Evolutionary conservation across 2,888 invertebrate species (phyloP), one percentile per base, ranked within the genome.

Genomic region (Agrochola macilenta): DNA sequence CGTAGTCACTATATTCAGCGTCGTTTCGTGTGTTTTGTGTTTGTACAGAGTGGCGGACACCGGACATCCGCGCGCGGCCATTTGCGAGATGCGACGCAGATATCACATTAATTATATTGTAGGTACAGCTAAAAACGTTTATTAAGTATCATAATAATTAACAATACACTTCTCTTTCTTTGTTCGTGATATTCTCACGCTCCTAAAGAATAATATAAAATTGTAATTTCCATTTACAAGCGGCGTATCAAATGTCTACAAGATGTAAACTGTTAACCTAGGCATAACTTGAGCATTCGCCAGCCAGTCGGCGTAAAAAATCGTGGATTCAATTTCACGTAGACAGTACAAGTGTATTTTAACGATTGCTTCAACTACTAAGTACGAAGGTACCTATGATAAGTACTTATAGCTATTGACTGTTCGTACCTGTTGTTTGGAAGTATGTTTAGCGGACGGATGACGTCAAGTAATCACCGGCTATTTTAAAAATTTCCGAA

Each of bases 11-110:
- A 54, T 82, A 83, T 78, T 76, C 88, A 76, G 74, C 79, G 78
- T 83, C 78, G 90, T 92, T 93, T 93, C 85, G 93, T 90, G 88
- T 92, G 92, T 93, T 94, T 93, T 91, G 90, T 92, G 88, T 91
- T 87, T 84, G 88, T 82, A 82, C 88, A 77, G 71, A 86, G 87
- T 87, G 86, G 87, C 90, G 91, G 90, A 90, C 91, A 87, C 88
- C 93, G 94, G 94, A 94, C 91, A 89, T 93, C 92, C 93, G 93
- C 79, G 74, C 82, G 79, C 87, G 83, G 86, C 83, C 85, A 87
- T 89, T 46, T 91, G 90, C 91, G 90, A 91, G 90, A 93, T 92
- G 90, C 88, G 90, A 89, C 89, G 88, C 87, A 88, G 91, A 90
- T 90, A 91, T 86, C 79, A 88, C 87, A 82, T 88, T 87, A 84